phyloP scores from a whole-genome alignment of 2,888 invertebrate genomes.

The Aelia acuminata region DNA sequence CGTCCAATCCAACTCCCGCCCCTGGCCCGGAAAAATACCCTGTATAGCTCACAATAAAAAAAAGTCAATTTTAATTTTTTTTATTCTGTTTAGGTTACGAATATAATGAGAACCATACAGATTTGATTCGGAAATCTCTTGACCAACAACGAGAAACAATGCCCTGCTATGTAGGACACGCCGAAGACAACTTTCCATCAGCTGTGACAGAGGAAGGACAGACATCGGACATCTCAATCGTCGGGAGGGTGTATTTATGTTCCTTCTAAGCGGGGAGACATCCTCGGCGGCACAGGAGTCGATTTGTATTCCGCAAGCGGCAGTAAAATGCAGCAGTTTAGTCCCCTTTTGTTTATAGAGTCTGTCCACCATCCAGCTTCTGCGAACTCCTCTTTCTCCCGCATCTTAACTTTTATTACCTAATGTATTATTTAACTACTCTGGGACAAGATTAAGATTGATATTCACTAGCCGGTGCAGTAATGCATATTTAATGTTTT shows the following conservation, averaged over 20 bases:
- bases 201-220: background rate
- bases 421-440: conserved; percentile 25
- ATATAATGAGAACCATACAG: no score
- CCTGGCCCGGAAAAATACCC: no score
- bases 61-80: no score
- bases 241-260: background rate
- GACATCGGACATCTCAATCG: background rate
- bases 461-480: background rate
- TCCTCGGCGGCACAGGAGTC: background rate
- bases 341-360: conserved; percentile 7
- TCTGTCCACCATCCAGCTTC: conserved; percentile 9
- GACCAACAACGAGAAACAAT: background rate
- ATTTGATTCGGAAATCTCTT: background rate
- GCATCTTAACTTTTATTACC: conserved; percentile 35
- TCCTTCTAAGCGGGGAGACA: background rate
- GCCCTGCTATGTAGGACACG: background rate
- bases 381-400: background rate
- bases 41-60: no score
- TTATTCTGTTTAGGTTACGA: no score
- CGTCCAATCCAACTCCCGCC: no score
- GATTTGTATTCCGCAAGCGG: background rate
- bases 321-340: background rate
- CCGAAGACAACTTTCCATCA: background rate
- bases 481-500: background rate
- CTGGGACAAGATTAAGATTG: background rate